Base-by-base conservation (phyloP, 1,140 invertebrate genomes). In the Drosophila eugracilis region DNA sequence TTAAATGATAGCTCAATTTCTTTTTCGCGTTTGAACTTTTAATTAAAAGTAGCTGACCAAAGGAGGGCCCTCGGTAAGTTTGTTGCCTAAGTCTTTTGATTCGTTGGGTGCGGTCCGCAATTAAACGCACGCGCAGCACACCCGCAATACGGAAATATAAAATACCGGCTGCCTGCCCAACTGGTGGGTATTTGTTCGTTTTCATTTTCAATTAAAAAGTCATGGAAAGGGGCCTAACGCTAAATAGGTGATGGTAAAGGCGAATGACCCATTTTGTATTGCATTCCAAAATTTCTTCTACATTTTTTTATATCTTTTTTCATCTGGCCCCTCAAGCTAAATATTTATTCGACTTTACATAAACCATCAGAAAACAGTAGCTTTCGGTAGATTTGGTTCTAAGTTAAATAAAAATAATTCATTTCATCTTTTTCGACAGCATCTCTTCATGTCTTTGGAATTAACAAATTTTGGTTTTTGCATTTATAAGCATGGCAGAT, bases 181-280 rank as follows among this genome's bases (percentile, higher is more conserved):
- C 26, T 44, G n/a, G 30, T 15, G n/a, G 24, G 21, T 24, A 71
- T 80, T 70, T 32, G 22, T 37, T 81, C 60, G 49, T 47, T 66
- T n/a, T 83, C 48, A 19, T 66, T 75, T 77, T 65, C 49, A 71
- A 71, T 67, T 39, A 53, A 55, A 34, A 81, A 77, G 50, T 78
- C 48, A 70, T 60, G 42, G 39, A 36, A 47, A 69, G 55, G 62
- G 69, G 48, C 55, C 58, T 28, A 19, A 4, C 37, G 17, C 17
- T 9, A 19, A 7, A 10, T 17, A 17, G n/a, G 6, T 17, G 48
- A 32, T 32, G 30, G 30, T 42, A 30, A 36, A 50, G 17, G 24
- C 45, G 7, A 44, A 14, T 34, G 49, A 52, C 22, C 39, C 49
- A 75, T 53, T 53, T 57, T 50, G 24, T 63, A 55, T 30, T 65